Evolutionary conservation across 2,888 invertebrate genomes (phyloP).

Genomic region (Tachystola acroxantha): DNA sequence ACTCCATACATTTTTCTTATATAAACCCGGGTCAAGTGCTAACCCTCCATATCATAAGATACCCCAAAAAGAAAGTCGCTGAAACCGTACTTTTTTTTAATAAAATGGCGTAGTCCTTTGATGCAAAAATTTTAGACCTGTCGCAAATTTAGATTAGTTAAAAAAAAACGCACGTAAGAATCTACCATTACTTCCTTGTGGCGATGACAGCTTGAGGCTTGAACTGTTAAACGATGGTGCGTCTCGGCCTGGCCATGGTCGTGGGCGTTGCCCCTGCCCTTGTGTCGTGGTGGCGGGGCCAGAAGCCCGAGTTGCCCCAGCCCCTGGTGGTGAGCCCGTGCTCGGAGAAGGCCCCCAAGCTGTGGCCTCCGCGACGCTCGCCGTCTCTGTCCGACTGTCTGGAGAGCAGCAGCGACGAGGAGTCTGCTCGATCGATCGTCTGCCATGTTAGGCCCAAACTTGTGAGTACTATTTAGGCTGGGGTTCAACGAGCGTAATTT

Average conservation of each 20-base stretch:
- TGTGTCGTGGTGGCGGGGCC: conserved; percentile 71
- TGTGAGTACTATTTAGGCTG: conserved; percentile 40
- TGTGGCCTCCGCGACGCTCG: conserved; percentile 54
- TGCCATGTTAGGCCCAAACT: conserved; percentile 68
- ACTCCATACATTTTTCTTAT: no score
- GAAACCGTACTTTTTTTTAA: no score
- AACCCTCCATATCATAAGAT: no score
- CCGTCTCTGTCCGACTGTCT: conserved; percentile 72
- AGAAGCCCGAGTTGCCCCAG: conserved; percentile 43
- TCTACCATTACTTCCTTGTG: conserved; percentile 32
- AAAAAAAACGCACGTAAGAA: no score
- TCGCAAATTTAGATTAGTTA: no score
- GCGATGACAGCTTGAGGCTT: conserved; percentile 23
- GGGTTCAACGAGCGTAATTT: no score
- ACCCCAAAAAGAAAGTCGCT: no score
- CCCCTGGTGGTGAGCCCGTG: conserved; percentile 32
- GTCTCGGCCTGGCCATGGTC: conserved; percentile 69
- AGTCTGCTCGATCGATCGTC: conserved; percentile 65
- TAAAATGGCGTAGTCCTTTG: no score
- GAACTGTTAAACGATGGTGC: conserved; percentile 50
- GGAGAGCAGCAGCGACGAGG: conserved; percentile 67
- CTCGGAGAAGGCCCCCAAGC: conserved; percentile 44
- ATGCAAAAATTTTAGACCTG: no score
- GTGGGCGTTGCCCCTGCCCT: conserved; percentile 72
- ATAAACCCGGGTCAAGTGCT: no score